Percentiles rank a stretch among this genome's conserved stretches.
Evolutionary conservation across 2,797 vertebrate genomes (phyloP).

Genomic region (Micropoecilia bifurca): DNA sequence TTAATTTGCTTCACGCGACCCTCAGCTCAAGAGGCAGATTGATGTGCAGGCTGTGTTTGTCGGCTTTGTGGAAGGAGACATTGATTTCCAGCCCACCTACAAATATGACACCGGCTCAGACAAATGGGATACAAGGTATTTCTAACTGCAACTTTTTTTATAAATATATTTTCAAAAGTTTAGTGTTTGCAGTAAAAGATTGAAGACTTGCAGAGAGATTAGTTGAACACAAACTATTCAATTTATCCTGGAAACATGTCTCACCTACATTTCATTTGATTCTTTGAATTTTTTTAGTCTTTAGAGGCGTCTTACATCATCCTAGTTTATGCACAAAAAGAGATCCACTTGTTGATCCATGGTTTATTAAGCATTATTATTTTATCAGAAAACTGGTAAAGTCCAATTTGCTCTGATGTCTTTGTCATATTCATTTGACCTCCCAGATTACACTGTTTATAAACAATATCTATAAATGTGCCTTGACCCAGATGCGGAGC

Average conservation of each 20-base stretch:
- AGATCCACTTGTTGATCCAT: not conserved
- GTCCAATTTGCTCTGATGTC: not conserved
- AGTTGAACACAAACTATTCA: not conserved
- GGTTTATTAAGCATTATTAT: not conserved
- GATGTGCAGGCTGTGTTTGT: constrained; percentile 89
- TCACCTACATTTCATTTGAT: not conserved
- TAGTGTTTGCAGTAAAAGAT: not conserved
- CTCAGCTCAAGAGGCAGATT: constrained; percentile 92
- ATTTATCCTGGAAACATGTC: not conserved
- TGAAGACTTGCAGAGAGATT: constrained; percentile 5
- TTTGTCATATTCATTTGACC: not conserved
- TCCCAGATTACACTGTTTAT: not conserved
- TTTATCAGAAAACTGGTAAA: not conserved
- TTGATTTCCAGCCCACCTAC: constrained; percentile 97
- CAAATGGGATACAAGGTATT: constrained; percentile 96
- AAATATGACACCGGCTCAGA: constrained; percentile 95
- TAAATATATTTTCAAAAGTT: not conserved
- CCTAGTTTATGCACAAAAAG: not conserved
- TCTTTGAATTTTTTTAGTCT: not conserved
- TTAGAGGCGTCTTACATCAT: not conserved
- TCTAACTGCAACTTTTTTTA: not conserved
- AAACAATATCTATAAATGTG: not conserved
- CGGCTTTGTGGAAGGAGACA: constrained; percentile 91
- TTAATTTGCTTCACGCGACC: constrained; percentile 29
- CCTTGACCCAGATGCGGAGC: not conserved